Evolutionary conservation across 1,140 invertebrate species (phyloP), one percentile per base, ranked within the genome.

Genomic region (Tachypleus tridentatus): DNA sequence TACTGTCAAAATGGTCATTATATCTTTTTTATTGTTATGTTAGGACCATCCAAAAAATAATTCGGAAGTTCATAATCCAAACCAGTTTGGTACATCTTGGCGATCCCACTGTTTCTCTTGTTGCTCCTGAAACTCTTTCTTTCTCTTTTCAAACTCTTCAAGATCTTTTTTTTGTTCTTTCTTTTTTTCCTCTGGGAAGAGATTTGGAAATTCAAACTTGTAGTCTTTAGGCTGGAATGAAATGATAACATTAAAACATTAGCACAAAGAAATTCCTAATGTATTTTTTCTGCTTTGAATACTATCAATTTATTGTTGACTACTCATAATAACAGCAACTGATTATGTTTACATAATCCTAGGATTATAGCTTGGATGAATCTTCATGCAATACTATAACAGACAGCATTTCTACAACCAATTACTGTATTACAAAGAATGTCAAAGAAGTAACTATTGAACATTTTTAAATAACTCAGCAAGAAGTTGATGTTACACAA

Each of bases 181-280:
- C n/a, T 69, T 49, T 63, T 75, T 75, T 49, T 73, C 70, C 56
- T 68, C 49, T 3, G 75, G 73, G 64, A 72, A 76, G 5, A 77
- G n/a, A 48, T 78, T 67, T 2, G 76, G 76, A 67, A 76, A 77
- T 57, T 72, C 64, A 70, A 78, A 77, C n/a, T 57, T 70, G 6
- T 57, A 49, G 47, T 72, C 72, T 57, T 72, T 69, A 5, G 75
- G 74, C 74, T 76, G 29, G 29, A 29, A 29, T 29, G 29, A 29
- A 29, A 29, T 29, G 29, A 29, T 29, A 29, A 29, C 52, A 10
- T 65, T 62, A 58, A 58, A 29, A 29, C 52, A 10, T 65, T 62
- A 58, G 51, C 29, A 65, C 29, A 66, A 53, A 48, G 59, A 54
- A 49, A 64, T 62, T 58, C 10, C 8, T 58, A 62, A 65, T 62